Percentiles rank a stretch among this genome's conserved stretches.
Conservation (phyloP, 92 coral and sea anemone species). For the Epizoanthus rinbou region DNA sequence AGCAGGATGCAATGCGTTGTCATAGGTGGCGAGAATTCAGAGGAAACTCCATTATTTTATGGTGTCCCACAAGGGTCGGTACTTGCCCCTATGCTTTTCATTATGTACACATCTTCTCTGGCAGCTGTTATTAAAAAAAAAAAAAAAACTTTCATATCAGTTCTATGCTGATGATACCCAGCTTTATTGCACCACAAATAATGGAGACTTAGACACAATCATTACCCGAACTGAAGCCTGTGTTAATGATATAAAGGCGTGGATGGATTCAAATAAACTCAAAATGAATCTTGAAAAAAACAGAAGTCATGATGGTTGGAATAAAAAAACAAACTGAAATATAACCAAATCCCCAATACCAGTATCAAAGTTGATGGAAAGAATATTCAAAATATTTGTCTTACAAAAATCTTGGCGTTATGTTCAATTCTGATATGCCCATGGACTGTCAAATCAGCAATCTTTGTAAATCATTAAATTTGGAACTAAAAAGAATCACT, state of each 20-base stretch:
- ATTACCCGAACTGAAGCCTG: not conserved
- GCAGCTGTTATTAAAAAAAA: not conserved
- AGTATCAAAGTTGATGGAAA: not conserved
- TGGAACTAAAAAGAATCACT: constrained; percentile 1
- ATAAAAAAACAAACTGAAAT: not conserved
- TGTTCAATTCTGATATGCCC: not conserved
- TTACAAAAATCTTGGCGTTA: not conserved
- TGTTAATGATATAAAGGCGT: not conserved
- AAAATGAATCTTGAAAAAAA: constrained; percentile 1
- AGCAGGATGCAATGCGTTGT: constrained; percentile 18
- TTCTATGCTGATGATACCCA: constrained; percentile 13
- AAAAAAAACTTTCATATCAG: not conserved
- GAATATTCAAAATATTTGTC: no score
- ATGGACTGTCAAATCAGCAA: not conserved
- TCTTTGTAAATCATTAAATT: not conserved
- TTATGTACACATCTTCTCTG: constrained; percentile 1
- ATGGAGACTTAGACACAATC: not conserved
- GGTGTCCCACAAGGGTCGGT: constrained; percentile 38
- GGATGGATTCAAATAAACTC: constrained; percentile 11
- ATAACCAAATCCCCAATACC: not conserved
- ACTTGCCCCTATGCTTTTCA: constrained; percentile 19
- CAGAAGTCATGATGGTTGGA: not conserved
- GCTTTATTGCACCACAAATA: not conserved
- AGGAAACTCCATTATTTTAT: not conserved
- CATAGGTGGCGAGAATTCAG: not conserved